phyloP scores from a whole-genome alignment of 2,113 vertebrate genomes.

The Caracal caracal region DNA sequence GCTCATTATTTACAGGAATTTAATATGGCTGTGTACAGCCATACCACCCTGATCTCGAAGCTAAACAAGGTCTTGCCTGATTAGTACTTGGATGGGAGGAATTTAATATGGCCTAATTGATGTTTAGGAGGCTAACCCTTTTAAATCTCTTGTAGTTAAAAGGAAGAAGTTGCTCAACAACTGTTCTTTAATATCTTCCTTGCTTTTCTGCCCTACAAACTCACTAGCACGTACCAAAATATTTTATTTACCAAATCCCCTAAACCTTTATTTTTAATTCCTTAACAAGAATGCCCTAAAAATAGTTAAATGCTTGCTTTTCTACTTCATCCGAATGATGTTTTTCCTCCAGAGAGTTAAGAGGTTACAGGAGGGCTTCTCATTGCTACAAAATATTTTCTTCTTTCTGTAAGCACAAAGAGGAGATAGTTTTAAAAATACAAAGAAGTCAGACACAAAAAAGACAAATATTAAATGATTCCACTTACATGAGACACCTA shows the following conservation, averaged over 20 bases:
- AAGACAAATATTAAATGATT: neutral
- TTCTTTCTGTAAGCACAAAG: neutral
- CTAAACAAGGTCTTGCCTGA: too few relatives aligned
- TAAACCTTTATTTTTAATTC: neutral
- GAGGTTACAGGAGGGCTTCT: neutral
- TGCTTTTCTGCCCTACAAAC: neutral
- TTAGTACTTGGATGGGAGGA: neutral
- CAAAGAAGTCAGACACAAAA: neutral
- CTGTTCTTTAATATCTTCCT: neutral
- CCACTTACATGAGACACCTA: neutral
- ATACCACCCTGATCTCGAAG: too few relatives aligned
- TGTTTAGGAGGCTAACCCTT: neutral
- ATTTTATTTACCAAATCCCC: neutral
- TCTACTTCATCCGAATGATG: neutral
- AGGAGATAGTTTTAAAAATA: neutral
- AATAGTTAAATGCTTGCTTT: neutral
- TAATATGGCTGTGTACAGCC: neutral
- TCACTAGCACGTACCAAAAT: neutral
- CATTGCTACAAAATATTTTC: neutral
- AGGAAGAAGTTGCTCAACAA: neutral
- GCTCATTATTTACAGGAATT: neutral
- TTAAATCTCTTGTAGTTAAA: slow-evolving; percentile 16
- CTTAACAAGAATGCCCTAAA: neutral
- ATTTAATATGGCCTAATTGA: neutral
- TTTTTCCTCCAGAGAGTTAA: neutral